Evolutionary conservation across 2,888 invertebrate species (phyloP).

Genomic region (Cheilosia soror): DNA sequence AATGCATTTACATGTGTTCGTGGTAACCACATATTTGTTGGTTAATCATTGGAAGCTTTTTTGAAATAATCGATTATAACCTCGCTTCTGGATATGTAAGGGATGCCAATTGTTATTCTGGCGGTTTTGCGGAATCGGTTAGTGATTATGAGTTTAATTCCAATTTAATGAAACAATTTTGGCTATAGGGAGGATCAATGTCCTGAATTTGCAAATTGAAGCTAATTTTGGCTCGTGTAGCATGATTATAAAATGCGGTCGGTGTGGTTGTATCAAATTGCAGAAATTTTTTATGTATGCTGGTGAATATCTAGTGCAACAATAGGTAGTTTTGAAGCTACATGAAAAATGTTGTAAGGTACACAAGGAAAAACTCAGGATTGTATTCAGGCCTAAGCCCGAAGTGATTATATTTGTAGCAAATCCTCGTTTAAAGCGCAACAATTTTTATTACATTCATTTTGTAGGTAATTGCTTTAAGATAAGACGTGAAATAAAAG

Average conservation of each 20-base stretch:
- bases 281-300: too few relatives aligned
- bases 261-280: neutral
- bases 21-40: slow-evolving; percentile 62
- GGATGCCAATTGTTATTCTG: slow-evolving; percentile 44
- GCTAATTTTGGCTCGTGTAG: slow-evolving; percentile 23
- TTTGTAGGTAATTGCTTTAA: too few relatives aligned
- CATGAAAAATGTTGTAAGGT: too few relatives aligned
- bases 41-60: slow-evolving; percentile 51
- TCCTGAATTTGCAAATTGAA: slow-evolving; percentile 11
- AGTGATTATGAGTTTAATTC: slow-evolving; percentile 58
- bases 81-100: slow-evolving; percentile 1
- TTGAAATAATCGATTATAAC: slow-evolving; percentile 40
- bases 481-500: too few relatives aligned
- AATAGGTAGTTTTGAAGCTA: too few relatives aligned
- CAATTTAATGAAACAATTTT: slow-evolving; percentile 65
- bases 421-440: too few relatives aligned
- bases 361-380: too few relatives aligned
- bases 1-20: slow-evolving; percentile 55
- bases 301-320: too few relatives aligned
- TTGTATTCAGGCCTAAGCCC: too few relatives aligned
- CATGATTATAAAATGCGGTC: slow-evolving; percentile 37
- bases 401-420: too few relatives aligned
- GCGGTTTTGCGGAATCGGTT: slow-evolving; percentile 53
- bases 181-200: neutral
- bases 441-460: too few relatives aligned